Evolutionary conservation across 2,797 vertebrate species (phyloP).

Genomic region (Cirrhinus molitorella): DNA sequence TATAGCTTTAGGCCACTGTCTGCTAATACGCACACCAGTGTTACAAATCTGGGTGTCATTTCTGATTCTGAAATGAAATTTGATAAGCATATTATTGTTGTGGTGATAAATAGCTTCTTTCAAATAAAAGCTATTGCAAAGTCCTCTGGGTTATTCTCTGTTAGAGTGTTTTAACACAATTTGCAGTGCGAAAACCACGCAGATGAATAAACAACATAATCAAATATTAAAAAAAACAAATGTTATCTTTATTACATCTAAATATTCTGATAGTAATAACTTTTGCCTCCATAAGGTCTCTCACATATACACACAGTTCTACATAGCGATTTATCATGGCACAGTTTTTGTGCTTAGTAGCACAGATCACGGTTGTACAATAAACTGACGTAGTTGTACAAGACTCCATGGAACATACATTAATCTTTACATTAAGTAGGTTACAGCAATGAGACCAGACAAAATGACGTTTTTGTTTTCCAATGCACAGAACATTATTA

Average conservation of each 20-base stretch:
- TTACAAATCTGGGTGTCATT: not conserved
- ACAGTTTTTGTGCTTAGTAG: constrained; percentile 63
- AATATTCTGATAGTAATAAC: constrained; percentile 59
- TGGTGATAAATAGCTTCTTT: not conserved
- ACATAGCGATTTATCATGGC: constrained; percentile 75
- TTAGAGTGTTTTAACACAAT: not conserved
- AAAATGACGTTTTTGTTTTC: constrained; percentile 60
- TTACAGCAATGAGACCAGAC: constrained; percentile 89
- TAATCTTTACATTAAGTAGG: constrained; percentile 88
- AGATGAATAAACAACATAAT: constrained; percentile 26
- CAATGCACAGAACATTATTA: constrained; percentile 62
- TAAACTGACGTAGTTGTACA: constrained; percentile 82
- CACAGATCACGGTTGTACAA: constrained; percentile 61
- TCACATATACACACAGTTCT: constrained; percentile 76
- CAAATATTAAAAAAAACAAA: constrained; percentile 57
- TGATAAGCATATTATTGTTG: not conserved
- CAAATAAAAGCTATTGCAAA: not conserved
- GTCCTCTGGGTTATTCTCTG: not conserved
- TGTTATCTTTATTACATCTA: constrained; percentile 63
- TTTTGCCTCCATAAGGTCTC: constrained; percentile 74
- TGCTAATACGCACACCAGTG: not conserved
- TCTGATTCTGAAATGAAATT: not conserved
- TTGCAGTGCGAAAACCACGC: not conserved
- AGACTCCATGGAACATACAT: constrained; percentile 89
- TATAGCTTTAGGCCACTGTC: not conserved